phyloP scores from a whole-genome alignment of 2,113 vertebrate genomes.

The Daphoenositta chrysoptera region DNA sequence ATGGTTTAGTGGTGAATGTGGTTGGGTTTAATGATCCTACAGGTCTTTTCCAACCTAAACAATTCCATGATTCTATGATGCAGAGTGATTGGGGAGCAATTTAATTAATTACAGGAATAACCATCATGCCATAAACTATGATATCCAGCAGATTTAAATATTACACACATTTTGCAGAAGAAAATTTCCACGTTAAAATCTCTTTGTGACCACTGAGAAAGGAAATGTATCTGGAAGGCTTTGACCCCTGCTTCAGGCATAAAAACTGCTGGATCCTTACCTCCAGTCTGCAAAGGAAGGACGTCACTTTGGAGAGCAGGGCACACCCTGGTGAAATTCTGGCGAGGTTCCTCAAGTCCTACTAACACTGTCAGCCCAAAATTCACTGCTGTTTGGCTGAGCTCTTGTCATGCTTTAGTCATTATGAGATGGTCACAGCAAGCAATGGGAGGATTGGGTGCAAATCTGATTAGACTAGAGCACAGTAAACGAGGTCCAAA shows the following conservation, averaged over 20 bases:
- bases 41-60: neutral
- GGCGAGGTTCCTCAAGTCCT: neutral
- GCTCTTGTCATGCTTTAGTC: neutral
- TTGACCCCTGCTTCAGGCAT: neutral
- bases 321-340: neutral
- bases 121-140: neutral
- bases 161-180: neutral
- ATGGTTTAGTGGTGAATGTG: neutral
- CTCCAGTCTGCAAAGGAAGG: neutral
- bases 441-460: neutral
- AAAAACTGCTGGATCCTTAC: neutral
- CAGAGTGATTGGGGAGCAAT: neutral
- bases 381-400: neutral
- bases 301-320: neutral
- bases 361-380: neutral
- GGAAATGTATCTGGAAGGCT: neutral
- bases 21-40: neutral
- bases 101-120: neutral
- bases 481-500: neutral
- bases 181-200: neutral
- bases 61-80: neutral
- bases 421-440: neutral
- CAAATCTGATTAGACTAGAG: neutral
- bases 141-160: neutral
- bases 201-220: neutral